Base-by-base conservation (phyloP, 2,797 vertebrate species). In the Miichthys miiuy region DNA sequence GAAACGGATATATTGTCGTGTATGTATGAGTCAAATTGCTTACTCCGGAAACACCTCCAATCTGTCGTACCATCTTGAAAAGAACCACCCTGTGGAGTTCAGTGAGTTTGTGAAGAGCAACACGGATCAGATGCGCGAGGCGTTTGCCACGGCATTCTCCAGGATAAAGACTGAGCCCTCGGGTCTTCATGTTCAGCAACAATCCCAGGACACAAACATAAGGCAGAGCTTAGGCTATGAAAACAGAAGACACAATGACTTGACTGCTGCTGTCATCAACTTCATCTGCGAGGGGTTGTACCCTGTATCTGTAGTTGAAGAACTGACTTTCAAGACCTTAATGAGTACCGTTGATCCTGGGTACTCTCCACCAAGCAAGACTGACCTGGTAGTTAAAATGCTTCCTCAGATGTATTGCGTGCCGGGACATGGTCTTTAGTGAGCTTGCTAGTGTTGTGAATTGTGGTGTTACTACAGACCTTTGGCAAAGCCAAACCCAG, bases 1-100 rank as follows among this genome's bases (percentile, higher is more conserved):
- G 97, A 97, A 96, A 81, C 94, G 96, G 68, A 97, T 97, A 38
- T 97, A 97, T 89, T 98, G 97, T 16, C 96, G 97, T 3, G 95
- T 98, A 42, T 98, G 97, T 82, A 95, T 96, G 96, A 96, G 95
- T 1, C 97, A 97, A 80, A 98, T 97, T 1, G 96, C 96, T 2
- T 97, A 98, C 88, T 97, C 97, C 0, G 97, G 97, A 50, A 97
- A 97, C 86, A 98, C 97, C 0, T 97, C 97, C 86, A 97, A 97
- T 85, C 95, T 97, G 47, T 96, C 96, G 1, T 97, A 97, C 93
- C 97, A 97, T 91, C 95, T 97, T 34, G 97, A 97, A 87, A 97
- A 97, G 84, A 97, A 97, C 68, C 97, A 97, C 75, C 96, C 96
- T 0, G 93, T 95, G 0, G 96, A 97, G 63, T 98, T 97, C 89